These are phyloP conservation scores for Campaea margaritaria DNA, from an alignment of 2,888 invertebrate species.

Conservation along the genomic window DNA sequence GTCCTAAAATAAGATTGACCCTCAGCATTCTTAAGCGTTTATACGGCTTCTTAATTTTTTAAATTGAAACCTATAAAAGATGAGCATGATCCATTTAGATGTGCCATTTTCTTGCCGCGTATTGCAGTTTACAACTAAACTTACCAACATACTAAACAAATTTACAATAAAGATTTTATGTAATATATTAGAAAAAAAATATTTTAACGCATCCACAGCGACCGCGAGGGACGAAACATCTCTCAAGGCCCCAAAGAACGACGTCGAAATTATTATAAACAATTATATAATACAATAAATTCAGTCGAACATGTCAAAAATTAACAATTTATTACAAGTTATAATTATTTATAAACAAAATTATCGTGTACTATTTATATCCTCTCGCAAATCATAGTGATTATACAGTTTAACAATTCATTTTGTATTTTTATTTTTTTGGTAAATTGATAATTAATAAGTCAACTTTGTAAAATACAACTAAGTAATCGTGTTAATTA, in stretches of 20 bases:
- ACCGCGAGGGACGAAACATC: slow-evolving; percentile 47
- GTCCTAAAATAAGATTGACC: too few species aligned
- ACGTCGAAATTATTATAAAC: slow-evolving; percentile 45
- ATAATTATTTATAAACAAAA: slow-evolving; percentile 74
- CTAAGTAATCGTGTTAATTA: slow-evolving; percentile 66
- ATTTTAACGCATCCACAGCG: slow-evolving; percentile 37
- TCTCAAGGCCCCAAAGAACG: slow-evolving; percentile 42
- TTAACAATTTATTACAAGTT: slow-evolving; percentile 73
- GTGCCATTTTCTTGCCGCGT: slow-evolving; percentile 35
- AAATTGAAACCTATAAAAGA: not conserved
- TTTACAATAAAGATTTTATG: slow-evolving; percentile 73
- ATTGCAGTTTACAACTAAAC: slow-evolving; percentile 68
- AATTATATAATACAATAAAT: slow-evolving; percentile 68
- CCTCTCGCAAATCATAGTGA: slow-evolving; percentile 17
- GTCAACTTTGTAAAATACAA: slow-evolving; percentile 68
- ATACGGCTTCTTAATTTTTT: too few species aligned
- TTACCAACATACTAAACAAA: slow-evolving; percentile 80
- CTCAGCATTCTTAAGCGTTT: not conserved
- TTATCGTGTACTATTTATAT: slow-evolving; percentile 65
- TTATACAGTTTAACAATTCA: slow-evolving; percentile 42
- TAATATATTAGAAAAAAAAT: slow-evolving; percentile 63
- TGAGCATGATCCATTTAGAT: not conserved
- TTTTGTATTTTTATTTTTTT: slow-evolving; percentile 64
- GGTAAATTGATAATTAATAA: slow-evolving; percentile 60
- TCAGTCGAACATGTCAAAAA: slow-evolving; percentile 76